Evolutionary conservation across 1,140 invertebrate species (phyloP).

Genomic region (Nasonia longicornis): DNA sequence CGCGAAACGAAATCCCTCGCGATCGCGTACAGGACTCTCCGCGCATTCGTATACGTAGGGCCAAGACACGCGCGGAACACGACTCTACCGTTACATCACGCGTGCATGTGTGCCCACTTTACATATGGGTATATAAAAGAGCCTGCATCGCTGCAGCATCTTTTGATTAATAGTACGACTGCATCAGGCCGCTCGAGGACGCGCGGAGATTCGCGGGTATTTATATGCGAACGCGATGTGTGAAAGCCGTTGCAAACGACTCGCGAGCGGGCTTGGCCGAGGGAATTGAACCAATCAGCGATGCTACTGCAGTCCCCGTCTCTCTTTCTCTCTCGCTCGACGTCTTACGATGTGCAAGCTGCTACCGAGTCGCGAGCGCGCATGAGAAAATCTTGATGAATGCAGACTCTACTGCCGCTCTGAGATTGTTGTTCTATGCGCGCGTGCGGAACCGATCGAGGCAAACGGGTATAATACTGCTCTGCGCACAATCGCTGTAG

Average conservation of each 20-base stretch:
- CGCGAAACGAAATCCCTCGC: constrained; percentile 60
- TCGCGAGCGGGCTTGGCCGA: constrained; percentile 51
- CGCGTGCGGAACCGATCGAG: too few relatives aligned
- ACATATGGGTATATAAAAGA: constrained; percentile 26
- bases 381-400: background rate
- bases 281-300: constrained; percentile 51
- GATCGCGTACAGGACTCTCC: constrained; percentile 5
- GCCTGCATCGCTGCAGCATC: constrained; percentile 52
- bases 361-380: background rate
- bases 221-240: constrained; percentile 58
- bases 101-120: background rate
- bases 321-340: background rate
- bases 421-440: too few relatives aligned
- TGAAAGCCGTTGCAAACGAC: constrained; percentile 34
- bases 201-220: constrained; percentile 61
- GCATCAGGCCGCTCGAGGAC: constrained; percentile 12
- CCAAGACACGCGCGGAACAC: constrained; percentile 39
- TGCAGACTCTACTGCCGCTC: too few relatives aligned
- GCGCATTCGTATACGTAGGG: constrained; percentile 45
- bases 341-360: background rate
- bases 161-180: constrained; percentile 65
- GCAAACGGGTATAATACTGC: too few relatives aligned
- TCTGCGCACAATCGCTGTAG: too few relatives aligned
- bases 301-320: background rate
- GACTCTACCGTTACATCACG: constrained; percentile 63